Percentiles rank a stretch among this genome's conserved stretches.
These are phyloP conservation scores for Notarius quadriscutis DNA, from an alignment of 2,113 vertebrate genomes.

Conservation along the genomic window DNA sequence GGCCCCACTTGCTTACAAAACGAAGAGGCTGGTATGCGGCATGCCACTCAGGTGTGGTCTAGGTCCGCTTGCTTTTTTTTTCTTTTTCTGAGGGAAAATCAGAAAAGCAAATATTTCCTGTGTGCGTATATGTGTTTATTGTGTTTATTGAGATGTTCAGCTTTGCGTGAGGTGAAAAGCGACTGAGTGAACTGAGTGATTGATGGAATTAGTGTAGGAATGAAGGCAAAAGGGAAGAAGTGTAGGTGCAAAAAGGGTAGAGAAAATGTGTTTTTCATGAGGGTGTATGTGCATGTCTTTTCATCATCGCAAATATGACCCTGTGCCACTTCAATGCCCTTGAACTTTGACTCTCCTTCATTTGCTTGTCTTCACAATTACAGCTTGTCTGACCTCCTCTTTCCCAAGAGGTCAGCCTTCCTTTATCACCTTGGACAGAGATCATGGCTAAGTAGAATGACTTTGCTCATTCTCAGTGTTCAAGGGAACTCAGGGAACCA, in stretches of 20 bases:
- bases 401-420: slow-evolving; percentile 19
- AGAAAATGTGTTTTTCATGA: neutral
- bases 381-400: neutral
- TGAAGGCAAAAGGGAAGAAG: slow-evolving; percentile 19
- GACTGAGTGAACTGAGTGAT: slow-evolving; percentile 26
- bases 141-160: slow-evolving; percentile 51
- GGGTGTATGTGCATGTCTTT: neutral
- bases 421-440: slow-evolving; percentile 22
- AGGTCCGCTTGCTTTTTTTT: slow-evolving; percentile 14
- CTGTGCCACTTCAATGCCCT: neutral
- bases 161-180: slow-evolving; percentile 26
- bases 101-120: slow-evolving; percentile 45
- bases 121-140: slow-evolving; percentile 35
- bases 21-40: slow-evolving; percentile 51
- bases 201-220: slow-evolving; percentile 43
- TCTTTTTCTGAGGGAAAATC: slow-evolving; percentile 22
- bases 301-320: neutral
- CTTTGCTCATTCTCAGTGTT: slow-evolving; percentile 31
- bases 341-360: neutral
- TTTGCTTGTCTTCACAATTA: neutral
- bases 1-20: slow-evolving; percentile 36
- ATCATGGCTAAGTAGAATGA: slow-evolving; percentile 47
- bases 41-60: slow-evolving; percentile 48
- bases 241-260: neutral
- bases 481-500: slow-evolving; percentile 10